Evolutionary conservation across 1,140 invertebrate species (phyloP).

Genomic region (Galendromus occidentalis): DNA sequence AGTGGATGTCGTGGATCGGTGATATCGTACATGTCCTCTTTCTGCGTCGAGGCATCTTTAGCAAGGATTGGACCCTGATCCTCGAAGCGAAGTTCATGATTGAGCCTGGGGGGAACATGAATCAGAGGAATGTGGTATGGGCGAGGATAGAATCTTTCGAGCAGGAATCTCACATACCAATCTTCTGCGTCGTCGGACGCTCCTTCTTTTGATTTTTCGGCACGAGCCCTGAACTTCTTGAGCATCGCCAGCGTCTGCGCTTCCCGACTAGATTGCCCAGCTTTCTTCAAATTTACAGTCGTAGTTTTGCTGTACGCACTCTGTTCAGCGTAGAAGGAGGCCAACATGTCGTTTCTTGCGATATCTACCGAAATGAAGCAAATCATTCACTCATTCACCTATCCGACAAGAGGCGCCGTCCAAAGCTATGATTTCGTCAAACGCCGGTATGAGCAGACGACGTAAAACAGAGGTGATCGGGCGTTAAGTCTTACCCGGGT

Average conservation of each 20-base stretch:
- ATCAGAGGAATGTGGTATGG: neutral
- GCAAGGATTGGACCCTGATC: constrained; percentile 53
- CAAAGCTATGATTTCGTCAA: no score
- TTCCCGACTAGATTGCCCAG: constrained; percentile 24
- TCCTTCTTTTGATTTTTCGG: constrained; percentile 35
- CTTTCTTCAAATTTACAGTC: neutral
- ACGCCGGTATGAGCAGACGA: no score
- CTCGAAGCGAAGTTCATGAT: constrained; percentile 56
- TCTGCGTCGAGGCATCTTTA: constrained; percentile 63
- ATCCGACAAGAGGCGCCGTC: no score
- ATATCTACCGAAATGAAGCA: constrained; percentile 17
- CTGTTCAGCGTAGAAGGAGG: neutral
- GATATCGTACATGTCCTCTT: constrained; percentile 88
- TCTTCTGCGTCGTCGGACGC: constrained; percentile 22
- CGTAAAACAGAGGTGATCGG: no score
- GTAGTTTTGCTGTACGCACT: neutral
- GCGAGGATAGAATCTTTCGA: constrained; percentile 12
- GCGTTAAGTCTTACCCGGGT: constrained; percentile 34
- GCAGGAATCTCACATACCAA: neutral
- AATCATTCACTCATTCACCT: no score
- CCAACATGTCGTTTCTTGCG: neutral
- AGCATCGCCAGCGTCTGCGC: constrained; percentile 47
- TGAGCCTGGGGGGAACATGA: constrained; percentile 39
- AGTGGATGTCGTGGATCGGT: constrained; percentile 84
- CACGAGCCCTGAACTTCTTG: constrained; percentile 58